Percentiles rank a stretch among this genome's conserved stretches.
These are phyloP conservation scores for Bubo scandiacus DNA, from an alignment of 2,113 vertebrate genomes.

Conservation along the genomic window DNA sequence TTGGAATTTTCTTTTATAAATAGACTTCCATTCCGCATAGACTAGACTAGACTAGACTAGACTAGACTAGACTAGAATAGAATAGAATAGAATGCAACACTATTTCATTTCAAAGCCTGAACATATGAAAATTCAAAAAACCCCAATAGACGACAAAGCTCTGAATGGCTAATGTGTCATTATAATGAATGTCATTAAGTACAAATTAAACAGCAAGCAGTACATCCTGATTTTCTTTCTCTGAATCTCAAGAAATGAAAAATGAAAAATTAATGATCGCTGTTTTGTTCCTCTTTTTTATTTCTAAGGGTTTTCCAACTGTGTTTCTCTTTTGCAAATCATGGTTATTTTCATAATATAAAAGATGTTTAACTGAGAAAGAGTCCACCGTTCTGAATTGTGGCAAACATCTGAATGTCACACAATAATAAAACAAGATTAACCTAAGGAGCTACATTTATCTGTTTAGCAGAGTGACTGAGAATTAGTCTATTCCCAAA, in stretches of 20 bases:
- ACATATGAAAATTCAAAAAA: not conserved
- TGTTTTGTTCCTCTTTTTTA: not conserved
- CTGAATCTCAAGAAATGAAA: not conserved
- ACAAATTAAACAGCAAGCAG: not conserved
- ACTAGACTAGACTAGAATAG: not conserved
- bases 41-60: too few species aligned
- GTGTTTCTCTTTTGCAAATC: not conserved
- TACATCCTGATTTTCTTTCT: not conserved
- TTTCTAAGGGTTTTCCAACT: not conserved
- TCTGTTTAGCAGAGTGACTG: constrained; percentile 15
- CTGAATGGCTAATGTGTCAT: not conserved
- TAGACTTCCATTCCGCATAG: not conserved
- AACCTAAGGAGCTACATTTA: not conserved
- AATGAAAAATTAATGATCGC: not conserved
- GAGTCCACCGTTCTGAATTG: not conserved
- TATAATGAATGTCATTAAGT: not conserved
- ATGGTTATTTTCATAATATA: not conserved
- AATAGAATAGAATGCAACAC: not conserved
- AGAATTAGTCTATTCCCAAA: constrained; percentile 13
- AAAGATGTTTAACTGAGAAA: not conserved
- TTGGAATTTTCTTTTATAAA: not conserved
- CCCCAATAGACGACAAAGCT: not conserved
- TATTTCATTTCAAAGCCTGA: not conserved
- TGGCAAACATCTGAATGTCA: not conserved
- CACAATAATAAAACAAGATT: constrained; percentile 36